Percentiles rank a stretch among this genome's conserved stretches.
These are phyloP conservation scores for Piezodorus guildinii DNA, from an alignment of 1,140 invertebrate genomes.

Conservation along the genomic window DNA sequence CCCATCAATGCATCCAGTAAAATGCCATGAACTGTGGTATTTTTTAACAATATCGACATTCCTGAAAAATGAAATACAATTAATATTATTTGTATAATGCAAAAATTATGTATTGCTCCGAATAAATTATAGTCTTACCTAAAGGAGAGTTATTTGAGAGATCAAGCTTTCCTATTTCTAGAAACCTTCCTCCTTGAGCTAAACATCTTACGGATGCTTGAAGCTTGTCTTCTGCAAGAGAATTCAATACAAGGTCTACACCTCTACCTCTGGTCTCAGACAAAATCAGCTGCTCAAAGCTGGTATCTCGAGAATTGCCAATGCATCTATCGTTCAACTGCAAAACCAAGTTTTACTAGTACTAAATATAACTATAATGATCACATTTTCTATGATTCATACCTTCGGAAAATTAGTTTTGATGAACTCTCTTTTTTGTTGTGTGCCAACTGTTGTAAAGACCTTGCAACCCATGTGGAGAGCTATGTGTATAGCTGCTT, in stretches of 20 bases:
- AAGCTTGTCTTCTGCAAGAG: slow-evolving; percentile 82
- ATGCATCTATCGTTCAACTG: slow-evolving; percentile 68
- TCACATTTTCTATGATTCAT: slow-evolving; percentile 5
- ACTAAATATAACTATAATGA: no score
- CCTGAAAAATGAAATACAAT: slow-evolving; percentile 38
- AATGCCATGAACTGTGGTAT: slow-evolving; percentile 93
- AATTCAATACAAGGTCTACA: slow-evolving; percentile 89
- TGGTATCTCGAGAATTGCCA: slow-evolving; percentile 82
- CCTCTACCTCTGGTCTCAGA: slow-evolving; percentile 67
- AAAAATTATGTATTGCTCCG: not conserved
- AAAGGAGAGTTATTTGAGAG: slow-evolving; percentile 78
- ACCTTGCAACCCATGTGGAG: slow-evolving; percentile 67
- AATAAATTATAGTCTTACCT: slow-evolving; percentile 31
- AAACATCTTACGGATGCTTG: slow-evolving; percentile 85
- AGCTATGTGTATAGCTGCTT: slow-evolving; percentile 88
- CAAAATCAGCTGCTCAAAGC: slow-evolving; percentile 80
- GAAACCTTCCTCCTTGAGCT: slow-evolving; percentile 78
- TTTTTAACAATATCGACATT: slow-evolving; percentile 90
- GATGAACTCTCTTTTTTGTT: slow-evolving; percentile 82
- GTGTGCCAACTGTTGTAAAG: slow-evolving; percentile 77
- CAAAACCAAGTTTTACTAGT: slow-evolving; percentile 19
- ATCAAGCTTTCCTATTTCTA: slow-evolving; percentile 96
- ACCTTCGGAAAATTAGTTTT: slow-evolving; percentile 66
- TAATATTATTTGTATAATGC: not conserved
- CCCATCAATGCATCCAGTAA: slow-evolving; percentile 83